Evolutionary conservation across 2,797 vertebrate species (phyloP), one percentile per base, ranked within the genome.

Genomic region (Toxotes lorentzi): DNA sequence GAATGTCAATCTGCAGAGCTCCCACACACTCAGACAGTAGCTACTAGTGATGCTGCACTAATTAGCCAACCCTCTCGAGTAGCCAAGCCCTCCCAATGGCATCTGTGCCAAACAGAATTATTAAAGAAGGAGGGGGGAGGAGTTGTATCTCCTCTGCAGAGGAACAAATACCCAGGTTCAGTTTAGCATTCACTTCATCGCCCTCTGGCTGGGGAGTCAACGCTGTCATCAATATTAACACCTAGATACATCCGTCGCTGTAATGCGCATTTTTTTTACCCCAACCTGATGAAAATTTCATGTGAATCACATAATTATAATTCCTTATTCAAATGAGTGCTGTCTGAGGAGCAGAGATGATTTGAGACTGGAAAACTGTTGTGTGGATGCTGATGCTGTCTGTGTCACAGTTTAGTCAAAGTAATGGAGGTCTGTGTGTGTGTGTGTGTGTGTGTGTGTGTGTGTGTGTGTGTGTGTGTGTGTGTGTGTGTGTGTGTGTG

Each of bases 51-150:
- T 91, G 83, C 89, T 62, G 84, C 87, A 86, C 90, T 94, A 93
- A 93, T 92, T 93, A 94, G 88, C 81, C 76, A 84, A 79, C 65
- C 79, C 89, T 90, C 89, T 82, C 23, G 88, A 90, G 92, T 83
- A 71, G 88, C 88, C 88, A 13, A 47, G 74, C 75, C 86, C 81
- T 90, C 90, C 90, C 90, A 72, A 51, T 76, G 87, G 88, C 87
- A 88, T 76, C 84, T 71, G 81, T 85, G 89, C 88, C 90, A 92
- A 91, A 92, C 88, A 91, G 91, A 90, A 93, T 93, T 92, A 91
- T 91, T 93, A 92, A 93, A 91, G 84, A 85, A 76, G 88, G 65
- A 78, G 72, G 75, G 78, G 66, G 79, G 86, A 78, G 82, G 88
- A 82, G 78, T 14, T 12, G 54, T 84, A 67, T 83, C 87, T 85